Evolutionary conservation across 1,140 invertebrate genomes (phyloP), one percentile per base, ranked within the genome.

Genomic region (Panonychus citri): DNA sequence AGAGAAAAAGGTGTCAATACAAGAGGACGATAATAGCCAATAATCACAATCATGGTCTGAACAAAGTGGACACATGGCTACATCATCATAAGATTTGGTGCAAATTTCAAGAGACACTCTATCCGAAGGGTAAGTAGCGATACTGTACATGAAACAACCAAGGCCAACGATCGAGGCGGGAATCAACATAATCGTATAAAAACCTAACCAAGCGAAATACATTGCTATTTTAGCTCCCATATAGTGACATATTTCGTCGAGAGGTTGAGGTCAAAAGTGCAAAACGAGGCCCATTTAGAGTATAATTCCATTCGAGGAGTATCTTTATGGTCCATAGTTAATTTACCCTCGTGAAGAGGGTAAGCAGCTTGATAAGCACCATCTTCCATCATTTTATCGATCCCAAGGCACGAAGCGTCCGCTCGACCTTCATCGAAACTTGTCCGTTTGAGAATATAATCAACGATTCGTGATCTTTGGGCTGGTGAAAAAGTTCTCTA

Each of bases 381-480:
- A 61, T 87, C 81, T 46, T 75, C 72, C 15, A 90, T 75, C 53
- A 93, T 74, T 62, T 85, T 76, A 62, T 85, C 79, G 55, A 93
- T 81, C 37, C 63, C 63, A 57, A 65, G 63, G 17, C 57, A 62
- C 39, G 59, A 63, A 10, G 63, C 54, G 53, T 65, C 59, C 10
- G 57, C 39, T 24, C 52, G 34, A 27, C 64, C 54, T 10, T 48
- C 42, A 2, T 77, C 75, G 68, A 87, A 93, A 62, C 77, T 77
- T 68, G 88, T 86, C 43, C 88, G 74, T 66, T 88, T 81, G 58
- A 94, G 71, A 63, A 94, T 88, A 67, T 90, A 93, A 67, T 93
- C 84, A 0, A 90, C 81, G 50, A 95, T 84, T 53, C 84, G 74
- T 26, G 85, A 85, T 49, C 85, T 76, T 56, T 87, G 81, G 4